A percentile compares a stretch with the other conserved stretches of the same genome.
phyloP scores from a whole-genome alignment of 2,797 vertebrate species.

The Gymnothorax javanicus region DNA sequence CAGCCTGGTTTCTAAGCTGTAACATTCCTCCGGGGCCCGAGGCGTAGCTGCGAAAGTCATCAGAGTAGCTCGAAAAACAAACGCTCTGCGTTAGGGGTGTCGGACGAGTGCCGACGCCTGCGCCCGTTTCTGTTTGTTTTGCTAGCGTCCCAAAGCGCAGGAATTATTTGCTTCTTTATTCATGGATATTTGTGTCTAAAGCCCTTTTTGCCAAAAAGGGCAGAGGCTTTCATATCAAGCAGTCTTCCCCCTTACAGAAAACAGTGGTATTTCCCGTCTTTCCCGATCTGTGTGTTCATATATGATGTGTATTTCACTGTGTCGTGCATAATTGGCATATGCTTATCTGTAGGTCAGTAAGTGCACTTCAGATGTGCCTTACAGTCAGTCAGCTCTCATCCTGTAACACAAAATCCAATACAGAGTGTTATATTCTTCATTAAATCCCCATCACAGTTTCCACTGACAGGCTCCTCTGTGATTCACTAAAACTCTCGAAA shows the following conservation, averaged over 20 bases:
- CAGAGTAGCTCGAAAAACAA: conserved; percentile 72
- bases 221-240: no score
- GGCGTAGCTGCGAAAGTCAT: conserved; percentile 78
- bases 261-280: conserved; percentile 21
- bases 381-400: not conserved
- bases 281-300: not conserved
- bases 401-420: not conserved
- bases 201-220: conserved; percentile 32
- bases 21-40: conserved; percentile 70
- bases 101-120: not conserved
- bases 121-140: conserved; percentile 36
- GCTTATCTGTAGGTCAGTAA: conserved; percentile 38
- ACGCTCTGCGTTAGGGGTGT: conserved; percentile 59
- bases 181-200: conserved; percentile 34
- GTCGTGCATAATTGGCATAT: conserved; percentile 44
- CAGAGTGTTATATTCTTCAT: not conserved
- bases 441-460: not conserved
- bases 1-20: conserved; percentile 70
- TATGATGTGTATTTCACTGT: not conserved
- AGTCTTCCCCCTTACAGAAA: not conserved
- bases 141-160: conserved; percentile 35
- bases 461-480: conserved; percentile 30
- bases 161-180: conserved; percentile 39
- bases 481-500: conserved; percentile 17
- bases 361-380: not conserved